Evolutionary conservation across 2,113 vertebrate species (phyloP), one percentile per base, ranked within the genome.

Genomic region (Neotoma lepida): DNA sequence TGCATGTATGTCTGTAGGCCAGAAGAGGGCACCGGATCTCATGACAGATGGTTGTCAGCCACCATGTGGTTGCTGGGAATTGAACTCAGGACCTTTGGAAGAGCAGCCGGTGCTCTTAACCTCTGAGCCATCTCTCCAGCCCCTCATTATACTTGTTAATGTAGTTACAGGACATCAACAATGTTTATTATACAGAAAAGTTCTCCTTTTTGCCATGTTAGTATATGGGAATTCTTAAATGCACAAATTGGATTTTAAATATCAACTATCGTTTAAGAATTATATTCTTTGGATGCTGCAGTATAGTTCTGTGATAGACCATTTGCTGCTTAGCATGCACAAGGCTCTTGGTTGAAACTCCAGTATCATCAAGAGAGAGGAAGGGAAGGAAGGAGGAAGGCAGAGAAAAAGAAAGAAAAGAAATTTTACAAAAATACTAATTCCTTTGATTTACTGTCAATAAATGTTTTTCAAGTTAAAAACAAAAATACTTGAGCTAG

Each of bases 241-340:
- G 22, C 44, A 88, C 2, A 26, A 88, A 73, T 71, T 91, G 61
- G 39, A 93, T 92, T 85, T 26, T 94, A 93, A 96, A 90, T 92
- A 90, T 80, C 49, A 90, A 89, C 51, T 58, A 51, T 66, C 28
- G n/a, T 90, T 96, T 91, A 94, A 88, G 71, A 92, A 94, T 81
- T 56, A 39, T 46, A 88, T 82, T 95, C 44, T 85, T 44, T 61
- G n/a, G 35, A 58, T 15, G 13, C 22, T 82, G 26, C 1, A 63
- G 12, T 39, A 41, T 44, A 63, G 15, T 41, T 63, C 22, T 63
- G 8, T 63, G 24, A 6, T 63, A 44, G 7, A 17, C 4, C 13
- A 63, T 41, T 44, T 84, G 24, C 39, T 84, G 26, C 39, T 30
- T 63, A 63, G 81, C 58, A 84, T 41, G 80, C 13, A 41, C 20